Evolutionary conservation across 2,797 vertebrate species (phyloP).

Genomic region (Sandelia bainsii): DNA sequence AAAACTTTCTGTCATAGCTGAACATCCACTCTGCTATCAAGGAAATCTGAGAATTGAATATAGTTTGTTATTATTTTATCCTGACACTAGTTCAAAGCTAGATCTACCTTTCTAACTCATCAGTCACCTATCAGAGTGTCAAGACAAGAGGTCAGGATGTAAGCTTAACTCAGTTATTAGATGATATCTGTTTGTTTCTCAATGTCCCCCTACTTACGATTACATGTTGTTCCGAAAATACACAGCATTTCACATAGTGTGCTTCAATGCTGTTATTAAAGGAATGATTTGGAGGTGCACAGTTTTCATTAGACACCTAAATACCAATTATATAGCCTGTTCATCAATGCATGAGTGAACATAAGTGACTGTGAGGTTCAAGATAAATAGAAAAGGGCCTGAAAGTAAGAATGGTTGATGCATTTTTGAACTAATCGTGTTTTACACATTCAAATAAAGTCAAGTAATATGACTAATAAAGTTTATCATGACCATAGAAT

Average conservation of each 20-base stretch:
- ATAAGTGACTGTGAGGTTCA: neutral
- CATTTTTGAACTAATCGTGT: too few species aligned
- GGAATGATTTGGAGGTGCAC: neutral
- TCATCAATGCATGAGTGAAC: neutral
- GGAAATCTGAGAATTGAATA: neutral
- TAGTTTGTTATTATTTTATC: neutral
- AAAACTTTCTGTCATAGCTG: neutral
- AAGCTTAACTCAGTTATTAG: conserved; percentile 17
- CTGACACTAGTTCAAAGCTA: neutral
- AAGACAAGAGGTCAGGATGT: conserved; percentile 25
- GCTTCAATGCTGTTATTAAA: neutral
- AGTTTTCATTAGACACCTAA: neutral
- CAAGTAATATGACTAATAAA: neutral
- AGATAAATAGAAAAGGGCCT: neutral
- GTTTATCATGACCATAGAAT: neutral
- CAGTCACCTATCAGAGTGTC: neutral
- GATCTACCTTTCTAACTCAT: conserved; percentile 1
- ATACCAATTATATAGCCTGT: neutral
- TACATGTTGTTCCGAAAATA: conserved; percentile 29
- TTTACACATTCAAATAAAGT: neutral
- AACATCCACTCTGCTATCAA: neutral
- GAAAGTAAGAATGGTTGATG: neutral
- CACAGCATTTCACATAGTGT: neutral
- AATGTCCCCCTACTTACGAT: conserved; percentile 26
- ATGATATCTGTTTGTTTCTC: conserved; percentile 38